A percentile compares a stretch with the other conserved stretches of the same genome.
phyloP scores from a whole-genome alignment of 2,113 vertebrate species.

The Alectura lathami region DNA sequence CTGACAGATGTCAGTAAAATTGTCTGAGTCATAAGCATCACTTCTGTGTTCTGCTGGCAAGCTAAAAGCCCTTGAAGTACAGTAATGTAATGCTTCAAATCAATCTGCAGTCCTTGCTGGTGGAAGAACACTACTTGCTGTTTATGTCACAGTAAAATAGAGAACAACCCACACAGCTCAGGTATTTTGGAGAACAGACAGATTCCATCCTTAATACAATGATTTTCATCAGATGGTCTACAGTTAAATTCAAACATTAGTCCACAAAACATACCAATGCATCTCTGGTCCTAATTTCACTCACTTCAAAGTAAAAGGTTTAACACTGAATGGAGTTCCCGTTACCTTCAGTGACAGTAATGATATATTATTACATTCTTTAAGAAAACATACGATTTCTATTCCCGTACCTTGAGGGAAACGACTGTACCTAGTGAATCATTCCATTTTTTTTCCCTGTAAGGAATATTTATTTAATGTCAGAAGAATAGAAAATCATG shows the following conservation, averaged over 20 bases:
- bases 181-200: neutral
- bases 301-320: neutral
- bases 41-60: neutral
- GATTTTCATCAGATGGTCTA: neutral
- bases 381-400: neutral
- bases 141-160: neutral
- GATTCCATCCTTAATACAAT: neutral
- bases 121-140: neutral
- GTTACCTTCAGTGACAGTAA: neutral
- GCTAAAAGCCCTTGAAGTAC: neutral
- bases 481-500: neutral
- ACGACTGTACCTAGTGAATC: neutral
- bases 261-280: neutral
- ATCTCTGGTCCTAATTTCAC: neutral
- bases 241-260: neutral
- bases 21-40: neutral
- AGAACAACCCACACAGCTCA: neutral
- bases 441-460: accelerated
- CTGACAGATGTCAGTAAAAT: neutral
- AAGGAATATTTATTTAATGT: neutral
- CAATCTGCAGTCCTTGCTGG: accelerated
- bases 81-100: neutral
- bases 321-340: neutral
- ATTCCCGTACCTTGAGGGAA: neutral
- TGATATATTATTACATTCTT: neutral